A percentile compares a stretch with the other conserved stretches of the same genome.
phyloP scores from a whole-genome alignment of 2,797 vertebrate genomes.

The Tympanoctomys barrerae region DNA sequence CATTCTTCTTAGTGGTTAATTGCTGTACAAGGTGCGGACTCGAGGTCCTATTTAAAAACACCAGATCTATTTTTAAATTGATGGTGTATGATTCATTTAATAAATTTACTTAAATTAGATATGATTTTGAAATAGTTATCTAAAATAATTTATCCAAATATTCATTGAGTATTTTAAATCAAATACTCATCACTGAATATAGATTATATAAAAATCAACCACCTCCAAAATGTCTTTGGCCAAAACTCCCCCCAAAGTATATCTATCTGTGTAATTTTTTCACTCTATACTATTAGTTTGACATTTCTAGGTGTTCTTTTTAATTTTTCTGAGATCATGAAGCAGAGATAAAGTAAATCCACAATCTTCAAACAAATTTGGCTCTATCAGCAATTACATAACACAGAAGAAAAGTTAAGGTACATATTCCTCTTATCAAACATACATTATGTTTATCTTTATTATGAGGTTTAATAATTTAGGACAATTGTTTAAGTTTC shows the following conservation, averaged over 20 bases:
- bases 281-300: neutral
- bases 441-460: conserved; percentile 4
- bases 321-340: conserved; percentile 29
- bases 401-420: conserved; percentile 13
- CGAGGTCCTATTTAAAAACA: too few relatives aligned
- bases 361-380: conserved; percentile 3
- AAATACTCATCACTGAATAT: neutral
- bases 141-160: neutral
- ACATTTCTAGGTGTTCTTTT: neutral
- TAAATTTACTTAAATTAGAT: neutral
- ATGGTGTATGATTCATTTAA: neutral
- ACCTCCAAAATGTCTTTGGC: conserved; percentile 8
- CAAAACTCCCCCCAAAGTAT: neutral
- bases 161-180: neutral
- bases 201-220: conserved; percentile 2
- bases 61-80: conserved; percentile 57
- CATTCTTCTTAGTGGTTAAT: too few relatives aligned
- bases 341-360: conserved; percentile 42
- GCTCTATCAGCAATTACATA: neutral
- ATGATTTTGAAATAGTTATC: conserved; percentile 23
- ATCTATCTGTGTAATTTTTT: neutral
- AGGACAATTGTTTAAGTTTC: conserved; percentile 39
- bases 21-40: too few relatives aligned
- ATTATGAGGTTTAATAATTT: conserved; percentile 4
- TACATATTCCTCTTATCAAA: conserved; percentile 2